Percentiles rank a stretch among this genome's conserved stretches.
These are phyloP conservation scores for Pseudorectes ferrugineus DNA, from an alignment of 2,113 vertebrate species.

Conservation along the genomic window DNA sequence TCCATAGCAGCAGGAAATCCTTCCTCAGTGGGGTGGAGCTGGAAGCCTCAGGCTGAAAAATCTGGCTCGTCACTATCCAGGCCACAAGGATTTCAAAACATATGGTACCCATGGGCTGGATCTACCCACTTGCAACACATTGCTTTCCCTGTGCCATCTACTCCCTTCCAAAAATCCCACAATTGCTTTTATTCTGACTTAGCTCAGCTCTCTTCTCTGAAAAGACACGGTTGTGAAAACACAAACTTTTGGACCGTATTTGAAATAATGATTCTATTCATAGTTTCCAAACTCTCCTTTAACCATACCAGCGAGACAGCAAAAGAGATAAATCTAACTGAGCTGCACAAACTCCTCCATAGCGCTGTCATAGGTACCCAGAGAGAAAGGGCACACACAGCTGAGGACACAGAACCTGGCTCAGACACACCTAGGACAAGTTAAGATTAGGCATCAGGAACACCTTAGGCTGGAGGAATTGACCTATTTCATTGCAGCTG, in stretches of 20 bases:
- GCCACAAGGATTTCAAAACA: conserved; percentile 19
- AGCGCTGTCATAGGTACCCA: neutral
- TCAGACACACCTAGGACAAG: neutral
- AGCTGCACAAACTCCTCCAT: neutral
- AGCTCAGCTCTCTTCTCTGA: neutral
- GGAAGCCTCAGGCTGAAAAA: neutral
- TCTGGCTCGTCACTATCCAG: neutral
- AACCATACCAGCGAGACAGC: neutral
- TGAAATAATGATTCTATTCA: neutral
- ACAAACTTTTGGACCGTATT: neutral
- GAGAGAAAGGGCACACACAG: neutral
- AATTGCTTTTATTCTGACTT: neutral
- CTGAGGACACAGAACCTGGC: neutral
- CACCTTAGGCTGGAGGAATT: neutral
- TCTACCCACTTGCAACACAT: conserved; percentile 10
- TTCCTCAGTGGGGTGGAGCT: neutral
- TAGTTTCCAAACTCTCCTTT: neutral
- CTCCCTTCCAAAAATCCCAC: neutral
- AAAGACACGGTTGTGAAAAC: neutral
- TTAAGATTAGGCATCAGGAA: neutral
- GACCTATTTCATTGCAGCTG: neutral
- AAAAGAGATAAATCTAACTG: neutral
- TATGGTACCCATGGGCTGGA: neutral
- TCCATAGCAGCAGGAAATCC: neutral
- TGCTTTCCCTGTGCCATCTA: neutral